These are phyloP conservation scores for Acanthiza pusilla DNA, from an alignment of 2,797 vertebrate genomes.

Conservation along the genomic window DNA sequence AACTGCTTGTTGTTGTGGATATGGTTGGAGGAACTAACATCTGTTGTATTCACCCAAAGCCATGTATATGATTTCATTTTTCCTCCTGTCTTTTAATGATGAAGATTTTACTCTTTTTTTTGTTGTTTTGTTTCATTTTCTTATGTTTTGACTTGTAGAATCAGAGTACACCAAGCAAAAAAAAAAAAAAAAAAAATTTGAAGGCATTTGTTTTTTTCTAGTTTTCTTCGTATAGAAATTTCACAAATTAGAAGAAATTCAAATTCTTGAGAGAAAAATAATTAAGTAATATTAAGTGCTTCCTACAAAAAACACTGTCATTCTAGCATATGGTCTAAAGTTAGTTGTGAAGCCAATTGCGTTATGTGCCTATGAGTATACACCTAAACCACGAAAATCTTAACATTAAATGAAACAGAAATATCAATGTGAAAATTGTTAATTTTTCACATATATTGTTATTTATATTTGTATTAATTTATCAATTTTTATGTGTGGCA, in stretches of 20 bases:
- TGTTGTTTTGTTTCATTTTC: neutral
- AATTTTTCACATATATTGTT: neutral
- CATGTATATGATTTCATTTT: neutral
- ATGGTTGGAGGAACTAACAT: neutral
- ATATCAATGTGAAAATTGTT: neutral
- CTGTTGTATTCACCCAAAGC: slow-evolving; percentile 13
- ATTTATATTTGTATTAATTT: neutral
- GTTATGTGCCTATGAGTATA: neutral
- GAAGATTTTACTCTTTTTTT: neutral
- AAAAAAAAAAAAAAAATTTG: neutral
- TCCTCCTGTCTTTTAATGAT: neutral
- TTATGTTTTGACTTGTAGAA: neutral
- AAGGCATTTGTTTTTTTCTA: neutral
- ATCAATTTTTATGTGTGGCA: slow-evolving; percentile 9
- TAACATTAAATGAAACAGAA: neutral
- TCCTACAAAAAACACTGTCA: neutral
- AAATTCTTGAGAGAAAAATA: neutral
- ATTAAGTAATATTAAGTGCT: neutral
- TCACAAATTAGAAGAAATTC: neutral
- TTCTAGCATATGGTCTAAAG: neutral
- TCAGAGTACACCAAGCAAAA: neutral
- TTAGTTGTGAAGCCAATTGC: neutral
- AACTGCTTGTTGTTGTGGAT: neutral
- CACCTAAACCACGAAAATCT: neutral
- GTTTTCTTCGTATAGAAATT: slow-evolving; percentile 2